Base-by-base conservation (phyloP, 1,140 invertebrate species). In the Euschistus heros region DNA sequence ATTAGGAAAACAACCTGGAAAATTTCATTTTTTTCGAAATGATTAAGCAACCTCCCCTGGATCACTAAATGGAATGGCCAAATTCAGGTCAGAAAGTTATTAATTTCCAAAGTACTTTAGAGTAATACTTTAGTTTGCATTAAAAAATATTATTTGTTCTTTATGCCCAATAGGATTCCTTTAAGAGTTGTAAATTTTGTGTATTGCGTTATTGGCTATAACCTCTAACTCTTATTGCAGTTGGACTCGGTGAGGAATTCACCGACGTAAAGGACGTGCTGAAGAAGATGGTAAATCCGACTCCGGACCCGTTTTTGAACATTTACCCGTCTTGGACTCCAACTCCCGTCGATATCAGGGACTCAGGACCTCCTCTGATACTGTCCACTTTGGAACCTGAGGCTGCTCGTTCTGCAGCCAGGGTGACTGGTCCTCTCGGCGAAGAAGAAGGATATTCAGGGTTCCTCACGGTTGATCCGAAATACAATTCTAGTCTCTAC, bases 401-500 rank as follows among this genome's bases (percentile, higher is more conserved):
- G 4, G 24, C 18, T 22, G 66, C 17, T 15, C 20, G 50, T 24
- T 27, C 27, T 14, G 61, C 24, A 46, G 18, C 62, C n/a, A 59
- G 55, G 17, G 54, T 67, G 14, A 50, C 55, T 4, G 30, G 30
- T 3, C 18, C 26, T 24, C n/a, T 62, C 5, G 61, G 44, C 6
- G 42, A 22, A 17, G 42, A 26, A 4, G 42, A 44, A 47, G 37
- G 61, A 6, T 62, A 62, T 17, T 46, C 61, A 8, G 65, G 68
- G 17, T 69, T 46, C 27, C 64, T 66, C 44, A 62, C 63, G n/a
- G 68, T 66, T 7, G 50, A 66, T 5, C 18, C 61, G 15, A 62
- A 57, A 5, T 69, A 67, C 63, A 66, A 68, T 60, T 70, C 67
- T 15, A 87, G 89, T 74, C 73, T 86, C 65, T 90, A 87, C 73